Percentiles rank a stretch among this genome's conserved stretches.
Conservation (phyloP, 1,140 invertebrate genomes). For the Neelides sp. region DNA sequence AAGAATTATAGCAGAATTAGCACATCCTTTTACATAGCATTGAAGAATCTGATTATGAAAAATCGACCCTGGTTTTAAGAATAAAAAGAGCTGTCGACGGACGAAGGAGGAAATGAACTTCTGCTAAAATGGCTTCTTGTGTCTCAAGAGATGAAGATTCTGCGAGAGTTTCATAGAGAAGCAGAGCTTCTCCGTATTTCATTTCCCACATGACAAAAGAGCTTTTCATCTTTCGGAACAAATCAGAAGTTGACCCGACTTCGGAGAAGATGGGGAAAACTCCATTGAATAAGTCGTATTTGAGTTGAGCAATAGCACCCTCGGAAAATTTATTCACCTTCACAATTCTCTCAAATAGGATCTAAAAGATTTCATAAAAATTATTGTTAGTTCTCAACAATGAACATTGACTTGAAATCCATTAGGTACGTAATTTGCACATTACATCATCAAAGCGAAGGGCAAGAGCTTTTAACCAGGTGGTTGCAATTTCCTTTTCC, state of each 20-base stretch:
- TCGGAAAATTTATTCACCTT: conserved; percentile 14
- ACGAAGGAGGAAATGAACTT: not conserved
- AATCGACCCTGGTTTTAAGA: not conserved
- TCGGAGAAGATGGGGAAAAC: conserved; percentile 17
- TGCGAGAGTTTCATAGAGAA: conserved; percentile 16
- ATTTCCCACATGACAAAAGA: conserved; percentile 22
- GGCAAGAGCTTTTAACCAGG: conserved; percentile 23
- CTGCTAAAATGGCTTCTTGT: conserved; percentile 11
- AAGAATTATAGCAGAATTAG: too few relatives aligned
- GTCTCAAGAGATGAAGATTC: conserved; percentile 5
- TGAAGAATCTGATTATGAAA: too few relatives aligned
- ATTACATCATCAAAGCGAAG: conserved; percentile 23
- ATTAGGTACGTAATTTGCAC: too few relatives aligned
- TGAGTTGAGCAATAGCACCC: conserved; percentile 16
- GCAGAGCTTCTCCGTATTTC: conserved; percentile 9
- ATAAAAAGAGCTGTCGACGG: not conserved
- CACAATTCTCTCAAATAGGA: conserved; percentile 18
- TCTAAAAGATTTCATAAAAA: too few relatives aligned
- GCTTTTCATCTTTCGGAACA: conserved; percentile 14
- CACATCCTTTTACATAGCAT: too few relatives aligned
- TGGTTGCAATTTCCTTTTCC: conserved; percentile 9
- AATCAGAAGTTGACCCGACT: conserved; percentile 8
- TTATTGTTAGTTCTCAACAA: too few relatives aligned
- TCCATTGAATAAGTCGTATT: conserved; percentile 17
- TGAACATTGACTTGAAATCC: too few relatives aligned